These are phyloP conservation scores for Acrossocheilus fasciatus DNA, from an alignment of 2,797 vertebrate genomes.

Conservation along the genomic window DNA sequence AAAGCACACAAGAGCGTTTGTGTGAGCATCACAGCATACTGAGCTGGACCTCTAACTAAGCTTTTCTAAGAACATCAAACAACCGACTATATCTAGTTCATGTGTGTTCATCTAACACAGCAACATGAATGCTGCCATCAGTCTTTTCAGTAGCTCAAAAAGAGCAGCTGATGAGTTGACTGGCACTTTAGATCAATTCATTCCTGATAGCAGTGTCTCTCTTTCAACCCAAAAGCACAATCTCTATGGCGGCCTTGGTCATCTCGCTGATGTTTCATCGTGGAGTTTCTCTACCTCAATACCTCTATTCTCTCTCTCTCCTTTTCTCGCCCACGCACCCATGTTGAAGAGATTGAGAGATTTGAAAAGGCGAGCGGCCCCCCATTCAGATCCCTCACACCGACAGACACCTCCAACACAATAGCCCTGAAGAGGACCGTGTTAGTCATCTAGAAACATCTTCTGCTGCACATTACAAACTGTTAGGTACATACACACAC, in stretches of 20 bases:
- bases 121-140: background rate
- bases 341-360: slow-evolving; percentile 37
- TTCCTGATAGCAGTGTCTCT: slow-evolving; percentile 13
- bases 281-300: slow-evolving; percentile 40
- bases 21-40: background rate
- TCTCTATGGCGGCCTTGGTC: slow-evolving; percentile 20
- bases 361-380: slow-evolving; percentile 40
- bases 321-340: slow-evolving; percentile 29
- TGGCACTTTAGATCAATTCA: slow-evolving; percentile 47
- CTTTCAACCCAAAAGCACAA: slow-evolving; percentile 31
- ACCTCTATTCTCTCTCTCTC: slow-evolving; percentile 29
- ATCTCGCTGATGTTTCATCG: slow-evolving; percentile 5
- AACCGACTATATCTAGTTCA: background rate
- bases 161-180: slow-evolving; percentile 33
- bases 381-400: slow-evolving; percentile 50
- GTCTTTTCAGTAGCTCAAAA: slow-evolving; percentile 14
- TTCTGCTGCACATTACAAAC: slow-evolving; percentile 37
- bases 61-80: slow-evolving; percentile 13
- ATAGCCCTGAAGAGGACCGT: slow-evolving; percentile 40
- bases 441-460: slow-evolving; percentile 57
- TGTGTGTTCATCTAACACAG: background rate
- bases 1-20: background rate
- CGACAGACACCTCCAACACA: slow-evolving; percentile 43
- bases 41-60: background rate
- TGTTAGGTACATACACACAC: slow-evolving; percentile 38